Conservation (phyloP, 2,888 invertebrate species). For the Meiosimyza platycephala region DNA sequence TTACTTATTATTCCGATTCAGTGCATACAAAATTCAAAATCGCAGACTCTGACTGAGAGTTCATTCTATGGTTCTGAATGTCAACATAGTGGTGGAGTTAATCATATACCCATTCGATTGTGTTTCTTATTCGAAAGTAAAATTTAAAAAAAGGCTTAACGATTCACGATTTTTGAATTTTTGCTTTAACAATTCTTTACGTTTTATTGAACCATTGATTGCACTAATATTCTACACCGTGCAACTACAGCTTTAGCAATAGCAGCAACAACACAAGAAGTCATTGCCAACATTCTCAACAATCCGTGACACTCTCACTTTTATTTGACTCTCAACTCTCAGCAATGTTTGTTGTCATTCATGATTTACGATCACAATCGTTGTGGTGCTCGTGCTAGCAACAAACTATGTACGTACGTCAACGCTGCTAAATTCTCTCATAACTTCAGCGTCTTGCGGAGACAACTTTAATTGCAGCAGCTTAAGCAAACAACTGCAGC, state of each 20-base stretch:
- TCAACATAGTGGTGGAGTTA: no score
- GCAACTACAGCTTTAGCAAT: constrained; percentile 5
- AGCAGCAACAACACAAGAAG: not conserved
- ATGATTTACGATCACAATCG: not conserved
- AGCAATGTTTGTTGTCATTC: not conserved
- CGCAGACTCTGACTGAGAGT: no score
- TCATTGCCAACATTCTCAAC: not conserved
- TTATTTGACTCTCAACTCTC: not conserved
- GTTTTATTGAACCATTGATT: no score
- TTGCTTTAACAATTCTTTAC: no score
- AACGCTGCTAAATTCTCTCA: not conserved
- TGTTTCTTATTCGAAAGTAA: no score
- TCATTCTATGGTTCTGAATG: no score
- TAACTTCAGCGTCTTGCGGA: not conserved
- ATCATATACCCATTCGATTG: no score
- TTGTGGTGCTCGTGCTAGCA: not conserved
- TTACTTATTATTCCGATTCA: no score
- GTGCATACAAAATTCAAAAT: no score
- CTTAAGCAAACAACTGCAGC: constrained; percentile 32
- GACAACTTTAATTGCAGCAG: constrained; percentile 17
- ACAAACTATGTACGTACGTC: constrained; percentile 5
- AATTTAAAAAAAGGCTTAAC: no score
- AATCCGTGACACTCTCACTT: constrained; percentile 6
- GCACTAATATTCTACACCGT: no score
- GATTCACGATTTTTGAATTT: no score